Evolutionary conservation across 2,113 vertebrate species (phyloP).

Genomic region (Podarcis raffonei): DNA sequence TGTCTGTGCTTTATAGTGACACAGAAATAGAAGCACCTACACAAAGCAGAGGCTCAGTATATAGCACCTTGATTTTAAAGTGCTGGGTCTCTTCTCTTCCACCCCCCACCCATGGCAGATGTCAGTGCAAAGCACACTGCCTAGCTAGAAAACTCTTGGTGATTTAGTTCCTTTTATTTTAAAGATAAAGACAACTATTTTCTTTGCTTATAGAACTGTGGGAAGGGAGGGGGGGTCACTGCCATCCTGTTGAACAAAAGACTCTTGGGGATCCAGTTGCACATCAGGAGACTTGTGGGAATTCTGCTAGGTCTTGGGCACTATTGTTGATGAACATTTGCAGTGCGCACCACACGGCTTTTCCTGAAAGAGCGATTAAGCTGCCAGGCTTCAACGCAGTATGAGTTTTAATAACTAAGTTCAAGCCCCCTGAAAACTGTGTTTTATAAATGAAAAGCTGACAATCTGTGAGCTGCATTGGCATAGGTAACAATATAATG

Average conservation of each 20-base stretch:
- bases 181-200: neutral
- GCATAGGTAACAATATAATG: constrained; percentile 32
- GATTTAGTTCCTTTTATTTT: neutral
- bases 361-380: constrained; percentile 40
- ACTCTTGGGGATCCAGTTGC: neutral
- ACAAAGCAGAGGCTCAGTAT: too few relatives aligned
- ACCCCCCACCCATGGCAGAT: too few relatives aligned
- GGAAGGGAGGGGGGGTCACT: neutral
- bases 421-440: constrained; percentile 46
- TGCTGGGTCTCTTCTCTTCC: too few relatives aligned
- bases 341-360: neutral
- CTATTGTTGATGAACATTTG: constrained; percentile 47
- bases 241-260: neutral
- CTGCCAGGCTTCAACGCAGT: constrained; percentile 41
- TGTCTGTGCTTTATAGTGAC: too few relatives aligned
- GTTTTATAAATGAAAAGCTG: constrained; percentile 49
- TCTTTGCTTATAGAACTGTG: neutral
- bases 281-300: constrained; percentile 23
- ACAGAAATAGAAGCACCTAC: too few relatives aligned
- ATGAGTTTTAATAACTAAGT: constrained; percentile 49
- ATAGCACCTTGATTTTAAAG: neutral
- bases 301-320: constrained; percentile 51
- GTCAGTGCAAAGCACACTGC: neutral
- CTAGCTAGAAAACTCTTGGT: neutral
- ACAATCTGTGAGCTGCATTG: constrained; percentile 32